These are phyloP conservation scores for Radopholus similis DNA, from an alignment of 1,140 invertebrate genomes.

Conservation along the genomic window DNA sequence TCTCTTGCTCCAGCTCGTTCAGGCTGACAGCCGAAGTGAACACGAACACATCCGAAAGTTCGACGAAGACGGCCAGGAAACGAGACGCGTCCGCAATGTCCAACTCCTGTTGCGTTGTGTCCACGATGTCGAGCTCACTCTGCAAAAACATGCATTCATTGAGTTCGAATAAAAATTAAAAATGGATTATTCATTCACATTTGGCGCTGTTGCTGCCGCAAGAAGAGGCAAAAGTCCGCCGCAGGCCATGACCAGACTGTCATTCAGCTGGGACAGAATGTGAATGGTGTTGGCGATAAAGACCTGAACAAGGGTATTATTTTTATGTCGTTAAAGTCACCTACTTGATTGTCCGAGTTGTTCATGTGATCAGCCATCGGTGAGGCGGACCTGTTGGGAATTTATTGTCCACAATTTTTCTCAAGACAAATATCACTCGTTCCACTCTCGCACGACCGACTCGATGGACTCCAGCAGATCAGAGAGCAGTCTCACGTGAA, in stretches of 20 bases:
- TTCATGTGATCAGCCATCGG: constrained; percentile 97
- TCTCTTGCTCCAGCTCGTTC: constrained; percentile 93
- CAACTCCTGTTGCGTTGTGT: constrained; percentile 90
- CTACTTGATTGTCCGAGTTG: constrained; percentile 86
- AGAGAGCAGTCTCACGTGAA: constrained; percentile 90
- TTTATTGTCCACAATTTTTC: not conserved
- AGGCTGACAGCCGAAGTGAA: constrained; percentile 93
- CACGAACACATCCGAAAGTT: constrained; percentile 95
- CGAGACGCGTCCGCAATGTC: constrained; percentile 93
- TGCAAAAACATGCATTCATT: constrained; percentile 63
- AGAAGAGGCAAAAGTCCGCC: constrained; percentile 90
- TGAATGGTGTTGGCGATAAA: constrained; percentile 99
- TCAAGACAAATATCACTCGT: constrained; percentile 64
- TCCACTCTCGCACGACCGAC: constrained; percentile 90
- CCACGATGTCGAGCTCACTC: constrained; percentile 95
- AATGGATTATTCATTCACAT: too few species aligned
- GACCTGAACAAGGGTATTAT: constrained; percentile 73
- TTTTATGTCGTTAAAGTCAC: constrained; percentile 69
- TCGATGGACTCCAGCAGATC: constrained; percentile 95
- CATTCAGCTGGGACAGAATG: constrained; percentile 93
- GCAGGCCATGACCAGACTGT: constrained; percentile 97
- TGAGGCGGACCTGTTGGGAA: constrained; percentile 70
- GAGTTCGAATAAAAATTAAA: constrained; percentile 4
- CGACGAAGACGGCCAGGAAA: constrained; percentile 89
- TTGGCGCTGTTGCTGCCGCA: constrained; percentile 94